These are phyloP conservation scores for Vicugna pacos DNA, from an alignment of 2,113 vertebrate genomes.

Conservation along the genomic window DNA sequence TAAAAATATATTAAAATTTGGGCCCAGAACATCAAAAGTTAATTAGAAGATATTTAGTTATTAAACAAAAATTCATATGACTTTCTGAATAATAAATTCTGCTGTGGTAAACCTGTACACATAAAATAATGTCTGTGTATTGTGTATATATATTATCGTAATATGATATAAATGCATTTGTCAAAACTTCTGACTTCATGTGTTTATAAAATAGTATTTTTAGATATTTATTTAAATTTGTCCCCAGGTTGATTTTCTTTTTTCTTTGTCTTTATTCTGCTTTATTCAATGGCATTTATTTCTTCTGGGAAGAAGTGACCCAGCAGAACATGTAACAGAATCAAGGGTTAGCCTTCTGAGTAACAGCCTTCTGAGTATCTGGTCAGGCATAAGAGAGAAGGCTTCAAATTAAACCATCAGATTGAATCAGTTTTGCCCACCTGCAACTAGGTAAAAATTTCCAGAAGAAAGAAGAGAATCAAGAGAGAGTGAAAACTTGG, in stretches of 20 bases:
- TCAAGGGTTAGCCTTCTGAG: neutral
- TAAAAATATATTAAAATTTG: neutral
- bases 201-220: slow-evolving; percentile 10
- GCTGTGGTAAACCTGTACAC: neutral
- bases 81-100: slow-evolving; percentile 7
- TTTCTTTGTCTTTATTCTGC: neutral
- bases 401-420: neutral
- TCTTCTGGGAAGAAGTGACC: neutral
- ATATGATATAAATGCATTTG: neutral
- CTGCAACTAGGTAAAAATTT: neutral
- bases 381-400: neutral
- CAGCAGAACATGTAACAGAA: neutral
- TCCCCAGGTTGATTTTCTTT: slow-evolving; percentile 23
- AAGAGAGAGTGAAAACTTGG: neutral
- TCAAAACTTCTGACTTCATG: neutral
- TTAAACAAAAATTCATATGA: neutral
- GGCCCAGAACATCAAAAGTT: neutral
- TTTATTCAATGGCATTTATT: neutral
- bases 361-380: neutral
- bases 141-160: neutral
- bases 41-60: slow-evolving; percentile 14
- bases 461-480: neutral
- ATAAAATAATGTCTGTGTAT: neutral
- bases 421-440: neutral
- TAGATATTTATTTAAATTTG: neutral